Evolutionary conservation across 1,140 invertebrate genomes (phyloP), one percentile per base, ranked within the genome.

Genomic region (Pseudomyrmex sp.): DNA sequence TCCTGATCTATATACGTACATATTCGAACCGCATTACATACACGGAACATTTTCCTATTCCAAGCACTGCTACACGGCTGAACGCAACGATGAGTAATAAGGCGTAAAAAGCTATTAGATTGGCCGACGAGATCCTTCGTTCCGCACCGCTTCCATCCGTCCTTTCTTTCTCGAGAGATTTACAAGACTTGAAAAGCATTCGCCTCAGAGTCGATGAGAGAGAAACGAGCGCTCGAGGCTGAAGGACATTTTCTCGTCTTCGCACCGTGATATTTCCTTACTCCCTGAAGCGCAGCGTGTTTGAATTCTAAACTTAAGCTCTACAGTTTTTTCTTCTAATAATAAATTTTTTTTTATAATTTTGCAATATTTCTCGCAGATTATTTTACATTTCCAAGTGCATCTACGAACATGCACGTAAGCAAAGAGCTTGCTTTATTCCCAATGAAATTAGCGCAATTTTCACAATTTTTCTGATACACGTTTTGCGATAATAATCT

Each of bases 21-120:
- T 48, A 79, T 10, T 46, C 35, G 52, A 35, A 79, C 35, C n/a
- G 44, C 59, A 72, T 80, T 70, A 80, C 76, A 79, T 79, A 66
- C 54, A 35, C 35, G 35, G 68, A 70, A 23, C 68, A 72, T 61
- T 80, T 80, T 80, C 56, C 66, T 61, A 80, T 80, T 80, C n/a
- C 76, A 20, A 80, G 23, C 62, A 35, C 26, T 54, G 54, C 66
- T 80, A 70, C 20, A 59, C 44, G 76, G 44, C 72, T 70, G 54
- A 70, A n/a, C 50, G 73, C 80, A 82, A 89, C 84, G 88, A 89
- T 72, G 80, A 86, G 89, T 89, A 88, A 89, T 90, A 90, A 90
- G 83, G 83, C 72, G 85, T 90, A 85, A 90, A 90, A 87, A 87
- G 87, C 83, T 85, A 85, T 89, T 89, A 89, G 83, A 72, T 89